These are phyloP conservation scores for Drosophila neocordata DNA, from an alignment of 1,140 invertebrate genomes.

Conservation along the genomic window DNA sequence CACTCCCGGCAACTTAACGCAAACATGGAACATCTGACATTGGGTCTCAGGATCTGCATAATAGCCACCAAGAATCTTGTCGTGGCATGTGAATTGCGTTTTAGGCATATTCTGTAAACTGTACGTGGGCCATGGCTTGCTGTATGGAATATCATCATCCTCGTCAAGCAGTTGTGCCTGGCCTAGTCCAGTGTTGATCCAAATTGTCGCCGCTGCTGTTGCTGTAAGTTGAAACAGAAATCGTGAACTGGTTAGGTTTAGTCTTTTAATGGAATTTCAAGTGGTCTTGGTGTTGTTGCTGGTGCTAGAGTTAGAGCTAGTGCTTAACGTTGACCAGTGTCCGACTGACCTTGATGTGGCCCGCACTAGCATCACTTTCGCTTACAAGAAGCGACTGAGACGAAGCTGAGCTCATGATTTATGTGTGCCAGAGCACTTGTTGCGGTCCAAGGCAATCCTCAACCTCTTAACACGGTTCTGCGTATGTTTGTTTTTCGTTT, in stretches of 20 bases:
- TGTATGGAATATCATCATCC: constrained; percentile 65
- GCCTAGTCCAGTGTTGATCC: constrained; percentile 32
- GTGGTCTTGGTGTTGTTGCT: constrained; percentile 19
- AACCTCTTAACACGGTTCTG: constrained; percentile 44
- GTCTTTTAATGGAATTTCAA: constrained; percentile 34
- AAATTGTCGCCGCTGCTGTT: constrained; percentile 46
- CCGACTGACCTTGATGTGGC: constrained; percentile 61
- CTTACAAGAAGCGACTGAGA: constrained; percentile 47
- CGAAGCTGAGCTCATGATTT: constrained; percentile 58
- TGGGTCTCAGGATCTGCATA: constrained; percentile 95
- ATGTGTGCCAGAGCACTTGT: constrained; percentile 61
- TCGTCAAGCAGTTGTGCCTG: constrained; percentile 67
- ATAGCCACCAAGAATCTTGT: constrained; percentile 94
- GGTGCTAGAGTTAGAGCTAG: neutral
- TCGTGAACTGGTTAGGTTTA: constrained; percentile 49
- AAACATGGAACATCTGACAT: constrained; percentile 96
- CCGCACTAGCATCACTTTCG: constrained; percentile 60
- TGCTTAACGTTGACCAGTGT: constrained; percentile 34
- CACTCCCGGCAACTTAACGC: constrained; percentile 90
- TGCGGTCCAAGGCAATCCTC: constrained; percentile 53
- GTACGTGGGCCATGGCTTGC: constrained; percentile 86
- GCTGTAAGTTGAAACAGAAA: constrained; percentile 56
- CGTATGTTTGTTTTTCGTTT: constrained; percentile 45
- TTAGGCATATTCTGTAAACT: constrained; percentile 91
- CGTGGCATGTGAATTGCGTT: constrained; percentile 92